These are phyloP conservation scores for Myzus persicae DNA, from an alignment of 1,140 invertebrate species.

Conservation along the genomic window DNA sequence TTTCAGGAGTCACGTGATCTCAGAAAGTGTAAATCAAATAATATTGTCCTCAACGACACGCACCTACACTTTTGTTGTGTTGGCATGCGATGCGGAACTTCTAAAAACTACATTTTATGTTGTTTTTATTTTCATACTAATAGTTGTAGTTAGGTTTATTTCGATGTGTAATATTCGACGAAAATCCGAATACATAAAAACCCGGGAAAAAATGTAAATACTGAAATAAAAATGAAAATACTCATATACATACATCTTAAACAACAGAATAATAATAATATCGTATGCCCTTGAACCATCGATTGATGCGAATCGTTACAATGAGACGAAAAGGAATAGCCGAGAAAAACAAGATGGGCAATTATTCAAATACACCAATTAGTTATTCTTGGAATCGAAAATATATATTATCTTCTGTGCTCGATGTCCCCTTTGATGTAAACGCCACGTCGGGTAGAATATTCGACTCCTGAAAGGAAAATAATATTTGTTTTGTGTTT, in stretches of 20 bases:
- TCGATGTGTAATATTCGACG: background rate
- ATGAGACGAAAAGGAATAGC: background rate
- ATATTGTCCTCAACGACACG: background rate
- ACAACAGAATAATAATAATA: background rate
- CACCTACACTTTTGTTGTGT: background rate
- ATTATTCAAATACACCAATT: background rate
- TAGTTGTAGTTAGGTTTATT: background rate
- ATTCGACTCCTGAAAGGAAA: background rate
- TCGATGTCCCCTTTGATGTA: background rate
- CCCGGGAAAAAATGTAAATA: background rate
- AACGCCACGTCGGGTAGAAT: background rate
- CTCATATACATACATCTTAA: background rate
- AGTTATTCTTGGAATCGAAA: background rate
- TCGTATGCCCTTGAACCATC: background rate
- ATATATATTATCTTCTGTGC: background rate
- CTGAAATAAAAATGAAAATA: background rate
- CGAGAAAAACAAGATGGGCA: background rate
- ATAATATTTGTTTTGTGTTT: background rate
- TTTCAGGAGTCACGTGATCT: background rate
- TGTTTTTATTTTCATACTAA: background rate
- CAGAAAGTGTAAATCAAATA: background rate
- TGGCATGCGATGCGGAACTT: background rate
- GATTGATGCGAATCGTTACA: background rate
- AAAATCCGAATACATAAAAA: background rate
- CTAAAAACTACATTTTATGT: background rate